These are phyloP conservation scores for Anthoptus insignis DNA, from an alignment of 2,888 invertebrate species.

Conservation along the genomic window DNA sequence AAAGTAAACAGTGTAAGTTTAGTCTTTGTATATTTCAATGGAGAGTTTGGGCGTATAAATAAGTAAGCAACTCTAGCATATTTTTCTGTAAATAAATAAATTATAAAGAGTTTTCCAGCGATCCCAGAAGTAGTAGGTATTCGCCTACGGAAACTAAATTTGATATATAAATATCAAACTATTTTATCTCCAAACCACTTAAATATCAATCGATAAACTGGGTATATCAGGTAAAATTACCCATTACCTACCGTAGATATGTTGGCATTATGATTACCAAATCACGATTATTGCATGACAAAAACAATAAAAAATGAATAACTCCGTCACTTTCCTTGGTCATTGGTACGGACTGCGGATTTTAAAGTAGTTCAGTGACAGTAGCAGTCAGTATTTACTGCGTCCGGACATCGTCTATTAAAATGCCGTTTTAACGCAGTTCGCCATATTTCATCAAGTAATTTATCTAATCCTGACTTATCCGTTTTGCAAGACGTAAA, in stretches of 20 bases:
- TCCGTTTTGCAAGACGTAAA: conserved; percentile 7
- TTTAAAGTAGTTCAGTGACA: conserved; percentile 26
- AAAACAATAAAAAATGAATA: conserved; percentile 41
- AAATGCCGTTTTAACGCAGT: conserved; percentile 39
- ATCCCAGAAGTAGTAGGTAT: too few species aligned
- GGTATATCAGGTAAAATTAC: neutral
- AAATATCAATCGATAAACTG: neutral
- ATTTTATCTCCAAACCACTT: neutral
- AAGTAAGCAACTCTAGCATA: too few species aligned
- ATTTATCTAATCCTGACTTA: conserved; percentile 43
- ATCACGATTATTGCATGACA: conserved; percentile 38
- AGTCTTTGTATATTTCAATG: too few species aligned
- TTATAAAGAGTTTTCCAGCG: too few species aligned
- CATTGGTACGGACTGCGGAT: conserved; percentile 43
- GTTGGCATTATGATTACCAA: conserved; percentile 13
- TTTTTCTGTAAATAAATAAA: too few species aligned
- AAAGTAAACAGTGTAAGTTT: too few species aligned
- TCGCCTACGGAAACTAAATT: too few species aligned
- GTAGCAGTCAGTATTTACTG: conserved; percentile 27
- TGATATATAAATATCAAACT: too few species aligned
- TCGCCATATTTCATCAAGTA: conserved; percentile 44
- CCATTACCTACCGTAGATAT: neutral
- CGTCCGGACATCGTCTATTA: conserved; percentile 47
- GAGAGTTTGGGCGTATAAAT: too few species aligned
- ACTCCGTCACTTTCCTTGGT: conserved; percentile 49